phyloP scores from a whole-genome alignment of 2,888 invertebrate species.

The Thecophora atra region DNA sequence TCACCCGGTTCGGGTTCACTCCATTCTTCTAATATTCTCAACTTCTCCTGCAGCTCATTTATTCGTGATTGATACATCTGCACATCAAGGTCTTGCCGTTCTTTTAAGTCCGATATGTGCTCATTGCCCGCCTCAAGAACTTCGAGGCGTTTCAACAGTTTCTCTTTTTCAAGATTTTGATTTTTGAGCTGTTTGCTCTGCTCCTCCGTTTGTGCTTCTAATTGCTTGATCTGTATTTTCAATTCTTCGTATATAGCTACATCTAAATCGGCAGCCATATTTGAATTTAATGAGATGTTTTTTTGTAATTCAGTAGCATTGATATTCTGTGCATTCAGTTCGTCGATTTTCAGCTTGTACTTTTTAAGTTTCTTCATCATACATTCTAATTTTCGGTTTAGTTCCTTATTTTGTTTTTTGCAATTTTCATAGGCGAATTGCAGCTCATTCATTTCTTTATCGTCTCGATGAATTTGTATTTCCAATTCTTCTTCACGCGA shows the following conservation, averaged over 20 bases:
- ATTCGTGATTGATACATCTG: conserved; percentile 78
- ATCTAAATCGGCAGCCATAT: conserved; percentile 72
- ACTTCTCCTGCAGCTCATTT: conserved; percentile 75
- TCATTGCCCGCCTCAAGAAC: conserved; percentile 80
- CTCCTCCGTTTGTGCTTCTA: conserved; percentile 75
- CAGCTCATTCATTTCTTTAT: conserved; percentile 71
- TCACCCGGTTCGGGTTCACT: conserved; percentile 42
- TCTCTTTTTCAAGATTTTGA: conserved; percentile 74
- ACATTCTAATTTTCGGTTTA: conserved; percentile 79
- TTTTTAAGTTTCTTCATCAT: conserved; percentile 86
- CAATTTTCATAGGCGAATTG: conserved; percentile 70
- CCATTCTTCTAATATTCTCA: conserved; percentile 70
- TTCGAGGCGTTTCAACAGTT: conserved; percentile 76
- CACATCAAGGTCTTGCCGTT: conserved; percentile 80
- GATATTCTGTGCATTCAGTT: conserved; percentile 44
- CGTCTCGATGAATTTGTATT: conserved; percentile 69
- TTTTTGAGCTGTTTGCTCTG: conserved; percentile 70
- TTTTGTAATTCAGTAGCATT: conserved; percentile 47
- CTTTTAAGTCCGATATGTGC: conserved; percentile 80
- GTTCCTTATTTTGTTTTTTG: conserved; percentile 72
- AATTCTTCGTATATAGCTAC: conserved; percentile 83
- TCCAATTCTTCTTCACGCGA: conserved; percentile 55
- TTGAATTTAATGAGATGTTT: conserved; percentile 47
- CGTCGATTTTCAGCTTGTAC: conserved; percentile 76
- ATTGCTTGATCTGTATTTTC: conserved; percentile 72